phyloP scores from a whole-genome alignment of 1,140 invertebrate species.

The Mamestra configurata region DNA sequence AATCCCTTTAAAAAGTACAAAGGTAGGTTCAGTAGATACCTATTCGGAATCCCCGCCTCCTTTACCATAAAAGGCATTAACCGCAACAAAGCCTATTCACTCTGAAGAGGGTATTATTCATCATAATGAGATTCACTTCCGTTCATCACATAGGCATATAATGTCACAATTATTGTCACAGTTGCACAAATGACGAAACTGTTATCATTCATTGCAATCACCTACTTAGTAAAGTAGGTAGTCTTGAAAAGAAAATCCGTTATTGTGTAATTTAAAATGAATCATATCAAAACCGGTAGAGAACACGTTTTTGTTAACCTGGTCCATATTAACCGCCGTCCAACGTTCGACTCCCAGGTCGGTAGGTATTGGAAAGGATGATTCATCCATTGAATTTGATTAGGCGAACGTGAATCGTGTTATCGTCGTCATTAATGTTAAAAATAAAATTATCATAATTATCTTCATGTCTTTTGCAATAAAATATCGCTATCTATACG shows the following conservation, averaged over 20 bases:
- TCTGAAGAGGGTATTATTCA: constrained; percentile 5
- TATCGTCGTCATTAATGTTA: not conserved
- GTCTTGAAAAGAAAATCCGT: constrained; percentile 3
- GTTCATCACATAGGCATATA: not conserved
- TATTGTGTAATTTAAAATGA: constrained; percentile 2
- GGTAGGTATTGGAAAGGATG: constrained; percentile 12
- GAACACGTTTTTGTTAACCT: not conserved
- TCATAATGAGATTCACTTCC: constrained; percentile 10
- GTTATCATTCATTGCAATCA: not conserved
- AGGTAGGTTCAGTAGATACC: too few species aligned
- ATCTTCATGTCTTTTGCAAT: not conserved
- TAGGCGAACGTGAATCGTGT: not conserved
- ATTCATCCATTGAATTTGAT: constrained; percentile 5
- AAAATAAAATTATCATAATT: constrained; percentile 3
- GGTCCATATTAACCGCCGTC: not conserved
- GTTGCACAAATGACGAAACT: constrained; percentile 19
- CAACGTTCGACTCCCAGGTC: not conserved
- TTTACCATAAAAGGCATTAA: not conserved
- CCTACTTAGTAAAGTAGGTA: not conserved
- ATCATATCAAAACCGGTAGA: constrained; percentile 14
- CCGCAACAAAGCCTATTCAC: not conserved
- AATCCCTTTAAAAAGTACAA: too few species aligned
- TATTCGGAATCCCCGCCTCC: not conserved
- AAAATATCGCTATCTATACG: not conserved
- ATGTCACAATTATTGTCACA: not conserved